Evolutionary conservation across 2,888 invertebrate species (phyloP).

Genomic region (Eurois occulta): DNA sequence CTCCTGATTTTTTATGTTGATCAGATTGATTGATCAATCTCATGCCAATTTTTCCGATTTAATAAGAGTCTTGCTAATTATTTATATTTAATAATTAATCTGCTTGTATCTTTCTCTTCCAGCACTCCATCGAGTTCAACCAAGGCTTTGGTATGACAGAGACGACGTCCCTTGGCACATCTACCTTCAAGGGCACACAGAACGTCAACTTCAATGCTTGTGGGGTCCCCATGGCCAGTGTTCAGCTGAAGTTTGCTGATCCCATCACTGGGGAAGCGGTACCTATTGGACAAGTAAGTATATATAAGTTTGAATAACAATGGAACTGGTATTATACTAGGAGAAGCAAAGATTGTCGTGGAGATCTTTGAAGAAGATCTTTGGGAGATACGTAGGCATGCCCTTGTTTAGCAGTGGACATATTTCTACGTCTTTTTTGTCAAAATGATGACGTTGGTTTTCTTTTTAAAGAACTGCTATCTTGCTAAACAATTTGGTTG

Average conservation of each 20-base stretch:
- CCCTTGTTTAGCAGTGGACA: background rate
- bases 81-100: background rate
- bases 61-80: background rate
- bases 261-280: constrained; percentile 79
- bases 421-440: background rate
- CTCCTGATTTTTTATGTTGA: background rate
- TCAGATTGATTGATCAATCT: background rate
- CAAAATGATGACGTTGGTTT: background rate
- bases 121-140: constrained; percentile 82
- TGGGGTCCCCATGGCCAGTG: constrained; percentile 80
- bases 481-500: background rate
- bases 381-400: rapidly evolving
- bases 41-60: background rate
- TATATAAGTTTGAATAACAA: background rate
- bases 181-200: constrained; percentile 74
- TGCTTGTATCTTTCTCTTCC: constrained; percentile 51
- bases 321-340: background rate
- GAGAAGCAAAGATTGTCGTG: background rate
- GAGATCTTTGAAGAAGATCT: background rate
- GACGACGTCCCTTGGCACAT: constrained; percentile 80
- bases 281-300: constrained; percentile 82
- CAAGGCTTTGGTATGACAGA: constrained; percentile 88
- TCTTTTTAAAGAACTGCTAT: background rate
- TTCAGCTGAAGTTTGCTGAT: constrained; percentile 81
- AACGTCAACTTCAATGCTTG: constrained; percentile 80